Evolutionary conservation across 2,888 invertebrate species (phyloP), one percentile per base, ranked within the genome.

Genomic region (Cetonia aurata): DNA sequence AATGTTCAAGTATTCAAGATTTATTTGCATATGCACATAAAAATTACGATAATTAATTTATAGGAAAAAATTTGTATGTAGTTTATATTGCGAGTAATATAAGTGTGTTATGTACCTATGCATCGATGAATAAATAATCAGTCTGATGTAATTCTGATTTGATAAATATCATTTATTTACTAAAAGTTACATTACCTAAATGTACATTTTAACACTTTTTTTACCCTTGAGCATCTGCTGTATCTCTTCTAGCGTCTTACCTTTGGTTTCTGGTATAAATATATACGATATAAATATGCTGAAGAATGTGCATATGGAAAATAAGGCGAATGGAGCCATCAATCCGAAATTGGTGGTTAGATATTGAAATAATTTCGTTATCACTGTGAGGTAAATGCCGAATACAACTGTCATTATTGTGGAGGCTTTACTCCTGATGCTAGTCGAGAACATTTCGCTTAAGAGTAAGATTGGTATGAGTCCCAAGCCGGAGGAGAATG

Each of bases 181-280:
- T 25, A 25, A 25, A 25, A 25, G 4, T 25, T 25, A 25, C 4
- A 25, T 25, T 25, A 4, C 25, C 4, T 25, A 25, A 25, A 25
- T 31, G 9, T 25, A 19, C 2, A 6, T 10, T 37, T 44, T 56
- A 13, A 42, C 55, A n/a, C 13, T 31, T 19, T 69, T 25, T 31
- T 56, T 17, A 8, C 68, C 65, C 57, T 70, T 70, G 10, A 70
- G 52, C 53, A 72, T 60, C 67, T 77, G 76, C 73, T 83, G 83
- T 31, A 83, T 83, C 62, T 81, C 79, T 68, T 82, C 81, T 67
- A 83, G 69, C 6, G 81, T 80, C 71, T 81, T 80, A 0, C 81
- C 82, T 73, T 81, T 82, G 4, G 83, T 83, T 76, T 83, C 83
- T 0, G 81, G 80, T 4, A 83, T 74, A 48, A 74, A 75, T 17